Evolutionary conservation across 2,888 invertebrate genomes (phyloP).

Genomic region (Caenorhabditis wallacei): DNA sequence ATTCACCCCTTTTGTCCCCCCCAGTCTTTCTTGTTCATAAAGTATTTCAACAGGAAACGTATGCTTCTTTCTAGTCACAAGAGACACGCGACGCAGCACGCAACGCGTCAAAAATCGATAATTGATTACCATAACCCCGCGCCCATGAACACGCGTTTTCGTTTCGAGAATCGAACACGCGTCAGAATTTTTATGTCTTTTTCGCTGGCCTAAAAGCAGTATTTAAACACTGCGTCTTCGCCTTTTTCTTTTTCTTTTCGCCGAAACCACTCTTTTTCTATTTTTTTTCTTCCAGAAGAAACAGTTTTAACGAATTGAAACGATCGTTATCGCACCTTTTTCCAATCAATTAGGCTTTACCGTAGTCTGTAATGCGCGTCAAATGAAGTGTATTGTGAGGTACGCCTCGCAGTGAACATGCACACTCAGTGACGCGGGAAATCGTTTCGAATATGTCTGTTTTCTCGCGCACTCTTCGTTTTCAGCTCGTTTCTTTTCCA

Average conservation of each 20-base stretch:
- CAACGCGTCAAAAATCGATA: background rate
- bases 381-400: background rate
- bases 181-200: background rate
- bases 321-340: no score
- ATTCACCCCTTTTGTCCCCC: background rate
- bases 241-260: background rate
- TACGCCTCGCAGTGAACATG: slow-evolving; percentile 1
- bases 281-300: background rate
- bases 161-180: background rate
- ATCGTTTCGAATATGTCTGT: slow-evolving; percentile 20
- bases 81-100: background rate
- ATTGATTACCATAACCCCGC: background rate
- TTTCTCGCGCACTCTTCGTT: background rate
- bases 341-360: no score
- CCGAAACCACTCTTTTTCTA: background rate
- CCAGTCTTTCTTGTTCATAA: background rate
- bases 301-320: background rate
- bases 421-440: slow-evolving; percentile 34
- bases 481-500: background rate
- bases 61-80: background rate
- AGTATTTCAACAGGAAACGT: background rate
- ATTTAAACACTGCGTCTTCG: background rate
- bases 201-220: background rate
- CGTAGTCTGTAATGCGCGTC: slow-evolving; percentile 38
- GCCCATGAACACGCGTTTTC: background rate